Base-by-base conservation (phyloP, 2,888 invertebrate genomes). In the Drosophila ustulata region DNA sequence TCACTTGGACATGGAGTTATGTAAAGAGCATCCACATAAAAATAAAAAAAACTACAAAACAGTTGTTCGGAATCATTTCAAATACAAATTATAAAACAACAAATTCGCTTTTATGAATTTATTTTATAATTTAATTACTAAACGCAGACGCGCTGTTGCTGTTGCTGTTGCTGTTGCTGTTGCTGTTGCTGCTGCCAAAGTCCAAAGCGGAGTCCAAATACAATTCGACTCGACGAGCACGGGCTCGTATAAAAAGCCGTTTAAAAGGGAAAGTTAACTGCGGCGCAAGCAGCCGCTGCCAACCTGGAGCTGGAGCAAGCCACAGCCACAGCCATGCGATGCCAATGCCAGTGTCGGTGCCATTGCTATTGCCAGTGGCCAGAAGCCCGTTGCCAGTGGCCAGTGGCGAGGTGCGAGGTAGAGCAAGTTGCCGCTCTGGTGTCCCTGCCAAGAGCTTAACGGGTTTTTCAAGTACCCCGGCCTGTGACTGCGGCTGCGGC, bases 81-180 rank as follows among this genome's bases (percentile, higher is more conserved):
- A 41, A 68, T 26, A 63, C 32, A 68, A 78, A 80, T 82, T 75
- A 75, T 83, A 80, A 83, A 83, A 72, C 88, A 76, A 66, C 78
- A 80, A 70, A 72, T 75, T 71, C 45, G 66, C 62, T 81, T 73
- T 89, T 84, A 87, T 89, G 74, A 87, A 87, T 73, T 80, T 80
- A 82, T 80, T 85, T 87, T 88, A 82, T 89, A 88, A 89, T 89
- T 89, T 82, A 87, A 87, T 89, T 88, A 88, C 78, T 58, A 64
- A 49, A 61, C 45, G 61, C 61, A 71, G 61, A 68, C 66, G 62
- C 59, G 50, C 43, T 37, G 23, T 5, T 37, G n/a, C 11, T 34
- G 34, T 18, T 23, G 25, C 43, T 37, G 37, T n/a, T 37, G 37
- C 37, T 37, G 37, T 25, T 25, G n/a, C 57, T n/a, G n/a, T n/a